A percentile compares a stretch with the other conserved stretches of the same genome.
Evolutionary conservation across 2,888 invertebrate genomes (phyloP).

Genomic region (Diploptera punctata): DNA sequence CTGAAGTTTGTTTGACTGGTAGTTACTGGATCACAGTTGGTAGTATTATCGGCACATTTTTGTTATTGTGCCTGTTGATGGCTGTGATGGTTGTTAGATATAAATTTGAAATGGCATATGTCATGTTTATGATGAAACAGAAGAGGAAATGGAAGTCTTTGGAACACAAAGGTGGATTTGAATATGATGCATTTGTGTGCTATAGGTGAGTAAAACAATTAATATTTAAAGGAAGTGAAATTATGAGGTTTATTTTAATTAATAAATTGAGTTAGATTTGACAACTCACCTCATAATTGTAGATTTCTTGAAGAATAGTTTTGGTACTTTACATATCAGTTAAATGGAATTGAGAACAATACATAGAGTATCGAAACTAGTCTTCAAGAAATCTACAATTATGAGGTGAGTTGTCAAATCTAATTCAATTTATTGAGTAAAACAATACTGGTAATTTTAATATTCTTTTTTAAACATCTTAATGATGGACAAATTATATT

Average conservation of each 20-base stretch:
- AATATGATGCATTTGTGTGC: slow-evolving; percentile 41
- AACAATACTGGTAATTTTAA: no score
- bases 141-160: slow-evolving; percentile 1
- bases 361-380: no score
- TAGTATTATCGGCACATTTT: neutral
- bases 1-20: neutral
- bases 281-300: no score
- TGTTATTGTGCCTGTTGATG: neutral
- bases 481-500: no score
- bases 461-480: no score
- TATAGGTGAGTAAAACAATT: slow-evolving; percentile 35
- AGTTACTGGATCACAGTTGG: neutral
- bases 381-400: no score
- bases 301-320: no score
- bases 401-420: no score
- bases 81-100: neutral
- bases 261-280: no score
- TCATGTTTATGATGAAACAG: slow-evolving; percentile 34
- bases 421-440: no score
- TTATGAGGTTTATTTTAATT: slow-evolving; percentile 29
- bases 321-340: no score
- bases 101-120: slow-evolving; percentile 30
- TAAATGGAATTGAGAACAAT: no score
- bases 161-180: slow-evolving; percentile 8
- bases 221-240: neutral